Evolutionary conservation across 2,113 vertebrate species (phyloP).

Genomic region (Xenus cinereus): DNA sequence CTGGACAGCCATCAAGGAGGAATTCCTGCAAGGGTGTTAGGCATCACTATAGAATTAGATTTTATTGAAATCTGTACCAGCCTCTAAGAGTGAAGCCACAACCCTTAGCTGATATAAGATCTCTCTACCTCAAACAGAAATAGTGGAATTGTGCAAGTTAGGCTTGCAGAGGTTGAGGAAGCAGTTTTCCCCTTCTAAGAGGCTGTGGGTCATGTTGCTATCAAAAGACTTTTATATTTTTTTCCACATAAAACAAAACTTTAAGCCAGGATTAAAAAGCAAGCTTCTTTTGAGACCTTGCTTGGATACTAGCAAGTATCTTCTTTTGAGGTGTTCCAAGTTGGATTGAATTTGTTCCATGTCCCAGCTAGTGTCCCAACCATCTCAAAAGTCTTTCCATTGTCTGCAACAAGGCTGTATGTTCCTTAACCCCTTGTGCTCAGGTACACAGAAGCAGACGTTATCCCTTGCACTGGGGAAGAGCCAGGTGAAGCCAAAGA

Average conservation of each 20-base stretch:
- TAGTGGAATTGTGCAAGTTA: background rate
- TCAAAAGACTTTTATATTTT: background rate
- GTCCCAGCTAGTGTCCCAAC: background rate
- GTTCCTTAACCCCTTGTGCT: constrained; percentile 76
- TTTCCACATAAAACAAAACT: background rate
- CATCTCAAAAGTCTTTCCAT: background rate
- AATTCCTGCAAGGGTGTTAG: background rate
- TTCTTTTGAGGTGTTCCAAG: background rate
- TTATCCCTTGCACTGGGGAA: constrained; percentile 97
- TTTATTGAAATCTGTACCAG: background rate
- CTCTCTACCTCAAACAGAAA: background rate
- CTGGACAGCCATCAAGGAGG: background rate
- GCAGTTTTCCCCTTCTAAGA: background rate
- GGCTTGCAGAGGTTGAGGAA: background rate
- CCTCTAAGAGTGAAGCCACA: background rate
- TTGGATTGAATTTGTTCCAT: background rate
- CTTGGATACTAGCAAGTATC: background rate
- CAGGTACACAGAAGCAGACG: constrained; percentile 97
- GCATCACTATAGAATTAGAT: background rate
- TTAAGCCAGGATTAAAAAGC: background rate
- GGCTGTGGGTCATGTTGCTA: background rate
- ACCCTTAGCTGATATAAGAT: background rate
- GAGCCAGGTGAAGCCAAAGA: constrained; percentile 98
- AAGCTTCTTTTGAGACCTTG: background rate
- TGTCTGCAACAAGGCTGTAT: background rate